These are phyloP conservation scores for Bubo blakistoni DNA, from an alignment of 2,113 vertebrate genomes.

Conservation along the genomic window DNA sequence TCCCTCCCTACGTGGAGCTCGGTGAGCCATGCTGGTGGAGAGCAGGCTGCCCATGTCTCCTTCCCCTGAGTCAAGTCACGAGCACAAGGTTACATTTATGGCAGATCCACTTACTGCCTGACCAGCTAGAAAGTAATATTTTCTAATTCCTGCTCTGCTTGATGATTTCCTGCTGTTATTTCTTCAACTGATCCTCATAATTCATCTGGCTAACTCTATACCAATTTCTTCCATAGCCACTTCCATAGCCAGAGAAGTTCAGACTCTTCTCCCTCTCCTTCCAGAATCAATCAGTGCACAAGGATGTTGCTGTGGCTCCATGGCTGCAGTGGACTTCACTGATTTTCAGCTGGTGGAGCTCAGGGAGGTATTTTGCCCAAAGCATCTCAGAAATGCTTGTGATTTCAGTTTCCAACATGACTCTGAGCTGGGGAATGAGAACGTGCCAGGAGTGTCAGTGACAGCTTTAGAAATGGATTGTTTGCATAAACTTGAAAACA, in stretches of 20 bases:
- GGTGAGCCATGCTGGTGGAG: neutral
- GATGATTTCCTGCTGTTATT: slow-evolving; percentile 36
- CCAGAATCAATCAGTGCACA: neutral
- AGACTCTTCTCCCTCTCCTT: neutral
- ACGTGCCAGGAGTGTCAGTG: slow-evolving; percentile 62
- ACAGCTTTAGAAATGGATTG: slow-evolving; percentile 70
- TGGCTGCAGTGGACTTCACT: neutral
- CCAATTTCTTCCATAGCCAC: neutral
- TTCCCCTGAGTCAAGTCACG: neutral
- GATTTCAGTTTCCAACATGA: slow-evolving; percentile 37
- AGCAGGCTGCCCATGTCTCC: neutral
- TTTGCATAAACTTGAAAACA: slow-evolving; percentile 76
- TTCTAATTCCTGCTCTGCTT: slow-evolving; percentile 7
- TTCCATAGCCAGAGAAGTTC: neutral
- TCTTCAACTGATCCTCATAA: neutral
- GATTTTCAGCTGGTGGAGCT: neutral
- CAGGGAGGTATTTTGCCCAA: slow-evolving; percentile 44
- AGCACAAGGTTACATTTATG: neutral
- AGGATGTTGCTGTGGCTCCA: neutral
- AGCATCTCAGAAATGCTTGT: slow-evolving; percentile 61
- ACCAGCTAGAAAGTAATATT: neutral
- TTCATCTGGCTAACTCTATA: neutral
- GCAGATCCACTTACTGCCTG: neutral
- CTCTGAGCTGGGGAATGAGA: slow-evolving; percentile 22
- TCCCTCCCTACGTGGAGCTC: rapidly evolving